Evolutionary conservation across 2,797 vertebrate genomes (phyloP).

Genomic region (Gastrophryne carolinensis): DNA sequence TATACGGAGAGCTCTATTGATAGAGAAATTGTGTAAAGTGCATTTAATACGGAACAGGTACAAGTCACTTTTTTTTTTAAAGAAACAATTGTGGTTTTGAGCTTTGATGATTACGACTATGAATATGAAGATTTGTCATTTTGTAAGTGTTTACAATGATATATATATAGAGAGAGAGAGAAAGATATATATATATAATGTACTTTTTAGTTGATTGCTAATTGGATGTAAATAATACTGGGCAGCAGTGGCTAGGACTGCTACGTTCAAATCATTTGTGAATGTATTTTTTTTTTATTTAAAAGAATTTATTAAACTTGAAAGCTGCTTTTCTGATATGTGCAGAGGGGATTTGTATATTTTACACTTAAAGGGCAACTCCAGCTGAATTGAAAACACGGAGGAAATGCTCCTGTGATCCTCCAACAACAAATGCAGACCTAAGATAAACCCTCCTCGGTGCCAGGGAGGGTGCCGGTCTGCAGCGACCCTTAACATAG

Average conservation of each 20-base stretch:
- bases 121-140: conserved; percentile 89
- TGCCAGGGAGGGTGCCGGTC: too few species aligned
- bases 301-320: conserved; percentile 84
- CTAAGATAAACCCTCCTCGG: too few species aligned
- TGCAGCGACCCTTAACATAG: too few species aligned
- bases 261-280: conserved; percentile 95
- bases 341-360: conserved; percentile 86
- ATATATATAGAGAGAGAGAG: conserved; percentile 77
- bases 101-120: too few species aligned
- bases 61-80: conserved; percentile 76
- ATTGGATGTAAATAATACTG: conserved; percentile 94
- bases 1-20: conserved; percentile 71
- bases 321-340: conserved; percentile 92
- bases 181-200: conserved; percentile 68
- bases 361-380: conserved; percentile 69
- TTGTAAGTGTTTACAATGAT: conserved; percentile 94
- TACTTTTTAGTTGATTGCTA: conserved; percentile 85
- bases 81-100: conserved; percentile 93
- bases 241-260: conserved; percentile 83
- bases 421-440: too few species aligned
- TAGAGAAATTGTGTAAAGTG: conserved; percentile 68
- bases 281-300: conserved; percentile 96
- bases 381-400: too few species aligned
- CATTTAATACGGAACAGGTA: conserved; percentile 77
- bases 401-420: too few species aligned